Conservation (phyloP, 1,140 invertebrate species). For the Caerostris extrusa region DNA sequence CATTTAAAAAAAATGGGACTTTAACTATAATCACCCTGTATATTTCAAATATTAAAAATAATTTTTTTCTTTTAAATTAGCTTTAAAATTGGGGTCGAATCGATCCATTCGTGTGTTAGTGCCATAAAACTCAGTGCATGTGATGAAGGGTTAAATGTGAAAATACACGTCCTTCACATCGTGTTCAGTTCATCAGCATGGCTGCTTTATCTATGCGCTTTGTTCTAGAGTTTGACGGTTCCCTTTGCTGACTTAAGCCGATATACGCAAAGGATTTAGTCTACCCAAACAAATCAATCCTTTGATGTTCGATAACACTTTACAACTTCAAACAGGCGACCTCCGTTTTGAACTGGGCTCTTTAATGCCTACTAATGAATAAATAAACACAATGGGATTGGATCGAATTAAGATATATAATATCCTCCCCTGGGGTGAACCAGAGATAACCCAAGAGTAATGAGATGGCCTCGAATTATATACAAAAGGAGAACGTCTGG, state of each 20-base stretch:
- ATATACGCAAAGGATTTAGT: conserved; percentile 47
- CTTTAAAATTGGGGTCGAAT: no score
- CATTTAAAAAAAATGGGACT: no score
- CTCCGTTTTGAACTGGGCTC: not conserved
- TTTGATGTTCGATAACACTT: conserved; percentile 57
- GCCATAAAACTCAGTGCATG: no score
- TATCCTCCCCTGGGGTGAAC: not conserved
- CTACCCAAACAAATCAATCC: conserved; percentile 50
- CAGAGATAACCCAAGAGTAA: not conserved
- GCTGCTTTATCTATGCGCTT: conserved; percentile 38
- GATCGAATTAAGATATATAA: conserved; percentile 33
- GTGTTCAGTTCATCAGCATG: not conserved
- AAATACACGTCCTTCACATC: not conserved
- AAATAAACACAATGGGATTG: conserved; percentile 53
- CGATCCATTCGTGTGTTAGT: no score
- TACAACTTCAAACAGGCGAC: conserved; percentile 58
- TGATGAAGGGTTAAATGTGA: no score
- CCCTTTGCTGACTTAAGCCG: not conserved
- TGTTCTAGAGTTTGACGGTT: not conserved
- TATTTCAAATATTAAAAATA: no score
- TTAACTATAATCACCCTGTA: no score
- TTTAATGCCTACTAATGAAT: conserved; percentile 57
- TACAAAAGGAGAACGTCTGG: conserved; percentile 38
- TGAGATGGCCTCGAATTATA: not conserved
- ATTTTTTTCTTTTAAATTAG: no score